These are phyloP conservation scores for Laterallus jamaicensis DNA, from an alignment of 2,113 vertebrate genomes.

Conservation along the genomic window DNA sequence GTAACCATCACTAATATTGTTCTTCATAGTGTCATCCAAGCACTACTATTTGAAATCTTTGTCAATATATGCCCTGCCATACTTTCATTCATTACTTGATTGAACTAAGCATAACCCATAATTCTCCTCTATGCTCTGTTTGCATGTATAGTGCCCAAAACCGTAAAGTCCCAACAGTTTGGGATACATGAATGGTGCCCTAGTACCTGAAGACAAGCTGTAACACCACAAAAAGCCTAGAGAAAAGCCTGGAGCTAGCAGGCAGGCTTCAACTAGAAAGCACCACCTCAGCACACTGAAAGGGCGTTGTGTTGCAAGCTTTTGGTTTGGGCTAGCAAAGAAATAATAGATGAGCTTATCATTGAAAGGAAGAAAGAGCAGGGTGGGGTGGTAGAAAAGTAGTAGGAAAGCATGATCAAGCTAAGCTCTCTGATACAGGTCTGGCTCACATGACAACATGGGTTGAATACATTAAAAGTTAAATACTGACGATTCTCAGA, in stretches of 20 bases:
- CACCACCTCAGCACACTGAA: not conserved
- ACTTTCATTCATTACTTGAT: not conserved
- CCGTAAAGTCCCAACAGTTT: not conserved
- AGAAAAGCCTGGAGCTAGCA: not conserved
- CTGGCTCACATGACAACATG: not conserved
- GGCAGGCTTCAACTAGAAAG: not conserved
- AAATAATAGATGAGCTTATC: not conserved
- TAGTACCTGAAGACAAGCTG: not conserved
- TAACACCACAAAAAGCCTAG: not conserved
- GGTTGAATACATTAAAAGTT: not conserved
- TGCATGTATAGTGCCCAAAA: not conserved
- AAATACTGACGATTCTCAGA: not conserved
- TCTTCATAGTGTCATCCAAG: not conserved
- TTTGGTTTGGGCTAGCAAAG: not conserved
- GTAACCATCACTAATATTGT: not conserved
- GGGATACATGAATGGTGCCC: not conserved
- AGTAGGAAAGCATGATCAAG: not conserved
- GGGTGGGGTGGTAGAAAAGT: no score
- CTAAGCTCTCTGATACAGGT: not conserved
- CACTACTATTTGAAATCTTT: not conserved
- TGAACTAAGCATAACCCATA: not conserved
- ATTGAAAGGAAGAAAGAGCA: not conserved
- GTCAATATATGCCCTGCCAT: not conserved
- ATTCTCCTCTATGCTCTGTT: not conserved
- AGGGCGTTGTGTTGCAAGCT: not conserved